phyloP scores from a whole-genome alignment of 2,888 invertebrate genomes.

The Nesidiocoris tenuis region DNA sequence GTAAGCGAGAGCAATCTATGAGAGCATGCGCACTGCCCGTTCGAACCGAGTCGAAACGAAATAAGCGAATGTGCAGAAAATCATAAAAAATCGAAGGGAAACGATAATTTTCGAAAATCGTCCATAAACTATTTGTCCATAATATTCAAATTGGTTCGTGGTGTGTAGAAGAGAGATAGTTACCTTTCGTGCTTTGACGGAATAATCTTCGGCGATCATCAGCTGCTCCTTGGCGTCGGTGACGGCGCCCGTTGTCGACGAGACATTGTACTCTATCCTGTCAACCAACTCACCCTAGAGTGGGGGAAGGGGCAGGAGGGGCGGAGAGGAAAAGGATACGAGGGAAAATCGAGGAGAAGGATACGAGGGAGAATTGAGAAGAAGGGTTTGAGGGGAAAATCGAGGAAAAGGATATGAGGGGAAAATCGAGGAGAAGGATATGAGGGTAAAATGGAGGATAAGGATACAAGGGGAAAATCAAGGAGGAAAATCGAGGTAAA shows the following conservation, averaged over 20 bases:
- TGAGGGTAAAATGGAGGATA: conserved; percentile 13
- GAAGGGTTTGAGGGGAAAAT: conserved; percentile 23
- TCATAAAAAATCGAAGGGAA: conserved; percentile 5
- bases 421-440: neutral
- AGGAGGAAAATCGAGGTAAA: neutral
- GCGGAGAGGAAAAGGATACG: conserved; percentile 24
- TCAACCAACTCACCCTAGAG: conserved; percentile 92
- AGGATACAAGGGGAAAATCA: conserved; percentile 23
- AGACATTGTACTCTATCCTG: conserved; percentile 91
- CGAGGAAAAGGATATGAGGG: neutral
- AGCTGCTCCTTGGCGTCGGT: conserved; percentile 77
- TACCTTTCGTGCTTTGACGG: conserved; percentile 88
- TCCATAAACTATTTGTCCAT: conserved; percentile 10
- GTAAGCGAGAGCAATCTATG: too few relatives aligned
- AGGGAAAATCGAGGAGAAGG: neutral
- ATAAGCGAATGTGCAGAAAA: conserved; percentile 13
- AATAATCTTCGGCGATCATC: conserved; percentile 75
- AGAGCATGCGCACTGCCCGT: conserved; percentile 2
- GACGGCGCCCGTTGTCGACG: conserved; percentile 80
- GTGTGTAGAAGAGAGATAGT: conserved; percentile 52
- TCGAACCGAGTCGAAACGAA: neutral
- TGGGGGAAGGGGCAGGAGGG: neutral
- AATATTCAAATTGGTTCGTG: conserved; percentile 12
- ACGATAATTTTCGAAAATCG: conserved; percentile 8
- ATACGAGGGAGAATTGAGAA: conserved; percentile 4